Conservation (phyloP, 2,888 invertebrate species). For the Nomada ruficornis region DNA sequence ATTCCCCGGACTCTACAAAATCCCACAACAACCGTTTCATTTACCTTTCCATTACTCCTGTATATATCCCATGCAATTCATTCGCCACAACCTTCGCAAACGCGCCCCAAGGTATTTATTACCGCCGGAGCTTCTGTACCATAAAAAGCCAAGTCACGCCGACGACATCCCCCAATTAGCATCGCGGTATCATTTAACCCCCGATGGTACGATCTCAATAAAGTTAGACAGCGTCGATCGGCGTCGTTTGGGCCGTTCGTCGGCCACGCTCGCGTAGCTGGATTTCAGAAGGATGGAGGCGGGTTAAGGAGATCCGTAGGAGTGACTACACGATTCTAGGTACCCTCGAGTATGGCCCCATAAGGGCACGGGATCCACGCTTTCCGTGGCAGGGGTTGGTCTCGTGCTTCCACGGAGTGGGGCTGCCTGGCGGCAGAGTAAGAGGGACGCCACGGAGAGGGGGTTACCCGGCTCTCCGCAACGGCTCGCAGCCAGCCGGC, state of each 20-base stretch:
- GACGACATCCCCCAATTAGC: slow-evolving; percentile 29
- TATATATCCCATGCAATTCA: neutral
- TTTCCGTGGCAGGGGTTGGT: slow-evolving; percentile 82
- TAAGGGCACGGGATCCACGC: slow-evolving; percentile 76
- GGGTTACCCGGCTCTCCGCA: slow-evolving; percentile 61
- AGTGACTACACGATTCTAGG: slow-evolving; percentile 79
- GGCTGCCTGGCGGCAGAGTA: slow-evolving; percentile 67
- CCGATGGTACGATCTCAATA: slow-evolving; percentile 47
- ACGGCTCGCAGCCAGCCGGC: slow-evolving; percentile 69
- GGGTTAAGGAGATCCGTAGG: slow-evolving; percentile 81
- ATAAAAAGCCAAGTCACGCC: neutral
- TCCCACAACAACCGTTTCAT: neutral
- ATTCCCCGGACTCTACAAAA: too few species aligned
- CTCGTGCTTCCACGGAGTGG: slow-evolving; percentile 74
- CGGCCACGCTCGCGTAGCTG: slow-evolving; percentile 57
- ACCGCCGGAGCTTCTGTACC: neutral
- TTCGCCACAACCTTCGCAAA: neutral
- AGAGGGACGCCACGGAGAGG: slow-evolving; percentile 53
- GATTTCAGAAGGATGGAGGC: slow-evolving; percentile 74
- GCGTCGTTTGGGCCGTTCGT: slow-evolving; percentile 34
- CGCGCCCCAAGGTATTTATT: neutral
- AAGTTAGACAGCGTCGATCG: slow-evolving; percentile 27
- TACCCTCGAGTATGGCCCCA: slow-evolving; percentile 74
- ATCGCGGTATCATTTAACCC: slow-evolving; percentile 39
- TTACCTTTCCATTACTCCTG: neutral